Conservation (phyloP, 2,888 invertebrate genomes). For the Sminthurides aquaticus region DNA sequence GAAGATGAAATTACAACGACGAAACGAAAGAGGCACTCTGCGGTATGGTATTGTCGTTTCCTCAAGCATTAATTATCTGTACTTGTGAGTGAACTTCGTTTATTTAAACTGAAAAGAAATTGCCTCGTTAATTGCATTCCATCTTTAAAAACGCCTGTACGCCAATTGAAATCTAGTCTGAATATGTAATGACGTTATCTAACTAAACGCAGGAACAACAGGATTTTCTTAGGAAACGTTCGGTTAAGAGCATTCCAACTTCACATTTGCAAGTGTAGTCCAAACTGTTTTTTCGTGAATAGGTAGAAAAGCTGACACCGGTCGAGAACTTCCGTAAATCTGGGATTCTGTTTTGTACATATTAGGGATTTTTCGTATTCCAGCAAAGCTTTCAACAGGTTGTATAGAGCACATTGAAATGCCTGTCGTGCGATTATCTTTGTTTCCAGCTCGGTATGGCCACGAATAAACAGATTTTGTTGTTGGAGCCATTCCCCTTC, state of each 20-base stretch:
- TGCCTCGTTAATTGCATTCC: no score
- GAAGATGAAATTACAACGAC: no score
- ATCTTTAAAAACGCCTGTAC: no score
- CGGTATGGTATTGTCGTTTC: no score
- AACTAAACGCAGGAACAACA: no score
- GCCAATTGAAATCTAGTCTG: no score
- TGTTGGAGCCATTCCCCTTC: constrained; percentile 19
- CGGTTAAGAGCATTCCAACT: background rate
- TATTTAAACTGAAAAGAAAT: no score
- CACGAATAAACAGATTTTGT: constrained; percentile 6
- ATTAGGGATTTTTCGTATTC: constrained; percentile 13
- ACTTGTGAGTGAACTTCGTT: no score
- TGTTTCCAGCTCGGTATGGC: constrained; percentile 15
- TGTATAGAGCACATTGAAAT: constrained; percentile 11
- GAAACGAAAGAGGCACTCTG: no score
- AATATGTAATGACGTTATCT: no score
- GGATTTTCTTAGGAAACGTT: no score
- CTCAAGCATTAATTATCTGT: no score
- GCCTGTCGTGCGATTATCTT: constrained; percentile 19
- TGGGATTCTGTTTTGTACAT: constrained; percentile 22
- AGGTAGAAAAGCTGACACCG: constrained; percentile 9
- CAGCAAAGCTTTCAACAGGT: constrained; percentile 4
- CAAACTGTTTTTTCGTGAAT: constrained; percentile 3
- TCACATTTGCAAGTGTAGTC: background rate
- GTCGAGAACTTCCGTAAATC: constrained; percentile 16